These are phyloP conservation scores for Ichneumon xanthorius DNA, from an alignment of 2,888 invertebrate species.

Conservation along the genomic window DNA sequence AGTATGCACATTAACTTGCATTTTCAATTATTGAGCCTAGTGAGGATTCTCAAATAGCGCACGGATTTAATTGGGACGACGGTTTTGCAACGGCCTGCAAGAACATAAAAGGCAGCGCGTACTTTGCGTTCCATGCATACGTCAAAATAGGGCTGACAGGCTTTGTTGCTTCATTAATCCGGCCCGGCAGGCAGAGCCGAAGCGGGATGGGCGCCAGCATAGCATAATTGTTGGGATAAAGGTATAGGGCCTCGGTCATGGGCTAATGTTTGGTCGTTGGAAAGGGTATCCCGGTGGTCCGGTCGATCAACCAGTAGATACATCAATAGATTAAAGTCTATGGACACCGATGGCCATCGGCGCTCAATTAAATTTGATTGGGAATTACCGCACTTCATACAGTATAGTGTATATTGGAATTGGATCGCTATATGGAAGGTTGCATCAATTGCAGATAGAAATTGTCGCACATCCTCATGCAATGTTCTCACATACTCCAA, in stretches of 20 bases:
- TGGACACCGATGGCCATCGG: constrained; percentile 11
- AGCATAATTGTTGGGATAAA: constrained; percentile 31
- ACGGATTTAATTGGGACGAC: neutral
- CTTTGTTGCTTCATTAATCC: constrained; percentile 38
- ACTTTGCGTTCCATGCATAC: constrained; percentile 30
- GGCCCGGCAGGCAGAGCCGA: neutral
- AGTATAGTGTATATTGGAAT: neutral
- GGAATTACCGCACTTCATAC: constrained; percentile 23
- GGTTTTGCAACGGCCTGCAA: neutral
- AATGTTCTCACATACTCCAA: neutral
- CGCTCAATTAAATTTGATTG: constrained; percentile 42
- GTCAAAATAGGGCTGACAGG: constrained; percentile 19
- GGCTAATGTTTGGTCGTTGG: constrained; percentile 49
- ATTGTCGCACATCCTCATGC: neutral
- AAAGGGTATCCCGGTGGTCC: constrained; percentile 21
- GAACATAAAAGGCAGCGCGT: constrained; percentile 18
- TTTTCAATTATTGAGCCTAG: constrained; percentile 30
- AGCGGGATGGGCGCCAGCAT: neutral
- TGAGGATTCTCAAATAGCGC: neutral
- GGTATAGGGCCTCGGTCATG: constrained; percentile 39
- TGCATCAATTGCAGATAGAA: neutral
- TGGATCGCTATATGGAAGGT: neutral
- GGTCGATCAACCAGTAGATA: constrained; percentile 6
- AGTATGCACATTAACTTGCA: constrained; percentile 46
- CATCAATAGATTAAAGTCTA: constrained; percentile 23